Evolutionary conservation across 2,797 vertebrate genomes (phyloP).

Genomic region (Anableps anableps): DNA sequence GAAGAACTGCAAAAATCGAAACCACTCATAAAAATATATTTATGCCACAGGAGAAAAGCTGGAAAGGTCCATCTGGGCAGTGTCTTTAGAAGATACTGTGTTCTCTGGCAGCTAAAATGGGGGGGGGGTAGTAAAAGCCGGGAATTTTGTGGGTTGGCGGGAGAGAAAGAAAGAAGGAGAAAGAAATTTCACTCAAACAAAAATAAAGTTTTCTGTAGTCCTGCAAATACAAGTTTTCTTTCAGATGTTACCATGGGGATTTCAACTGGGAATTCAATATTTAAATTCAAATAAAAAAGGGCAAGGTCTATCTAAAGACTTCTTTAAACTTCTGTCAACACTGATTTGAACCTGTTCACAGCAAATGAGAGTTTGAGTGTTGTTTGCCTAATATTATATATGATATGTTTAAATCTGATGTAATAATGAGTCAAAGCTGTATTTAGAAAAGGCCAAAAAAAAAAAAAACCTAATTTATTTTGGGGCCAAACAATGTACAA

Average conservation of each 20-base stretch:
- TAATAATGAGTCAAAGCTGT: not conserved
- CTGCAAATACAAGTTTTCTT: not conserved
- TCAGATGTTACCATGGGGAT: not conserved
- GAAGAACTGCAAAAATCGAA: conserved; percentile 37
- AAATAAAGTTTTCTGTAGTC: not conserved
- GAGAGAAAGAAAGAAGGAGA: not conserved
- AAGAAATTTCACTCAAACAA: conserved; percentile 3
- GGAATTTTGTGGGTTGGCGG: conserved; percentile 16
- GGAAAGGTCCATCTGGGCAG: conserved; percentile 54
- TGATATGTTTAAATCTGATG: not conserved
- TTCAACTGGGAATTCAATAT: not conserved
- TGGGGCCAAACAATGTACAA: not conserved
- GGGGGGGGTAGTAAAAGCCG: conserved; percentile 47
- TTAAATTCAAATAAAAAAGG: not conserved
- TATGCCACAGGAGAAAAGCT: conserved; percentile 43
- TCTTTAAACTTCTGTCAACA: not conserved
- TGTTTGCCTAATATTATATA: not conserved
- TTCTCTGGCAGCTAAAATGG: conserved; percentile 45
- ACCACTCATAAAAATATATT: conserved; percentile 52
- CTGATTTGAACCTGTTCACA: not conserved
- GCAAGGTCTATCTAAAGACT: not conserved
- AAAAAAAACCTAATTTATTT: not conserved
- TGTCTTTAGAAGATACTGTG: conserved; percentile 55
- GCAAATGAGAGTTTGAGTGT: not conserved
- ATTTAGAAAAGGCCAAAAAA: not conserved